Percentiles rank a stretch among this genome's conserved stretches.
Conservation (phyloP, 2,888 invertebrate genomes). For the Lasius fuliginosus region DNA sequence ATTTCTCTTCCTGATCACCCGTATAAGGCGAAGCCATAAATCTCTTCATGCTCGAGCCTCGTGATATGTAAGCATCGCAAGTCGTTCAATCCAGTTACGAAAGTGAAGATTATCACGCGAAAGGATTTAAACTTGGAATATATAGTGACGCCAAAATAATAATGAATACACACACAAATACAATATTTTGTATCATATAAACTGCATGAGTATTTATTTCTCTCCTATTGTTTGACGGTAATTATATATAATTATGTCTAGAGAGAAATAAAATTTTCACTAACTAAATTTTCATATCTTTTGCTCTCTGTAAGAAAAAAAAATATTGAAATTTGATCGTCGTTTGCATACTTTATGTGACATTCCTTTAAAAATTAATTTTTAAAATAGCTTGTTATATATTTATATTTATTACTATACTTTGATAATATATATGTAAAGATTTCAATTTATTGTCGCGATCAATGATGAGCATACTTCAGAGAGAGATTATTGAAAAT, state of each 20-base stretch:
- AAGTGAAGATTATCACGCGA: slow-evolving; percentile 62
- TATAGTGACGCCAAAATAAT: slow-evolving; percentile 26
- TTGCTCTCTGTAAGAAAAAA: background rate
- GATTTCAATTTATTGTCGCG: background rate
- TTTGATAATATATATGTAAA: background rate
- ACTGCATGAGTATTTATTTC: background rate
- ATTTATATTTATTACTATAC: background rate
- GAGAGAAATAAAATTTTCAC: background rate
- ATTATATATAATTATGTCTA: background rate
- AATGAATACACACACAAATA: background rate
- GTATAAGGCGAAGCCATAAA: slow-evolving; percentile 75
- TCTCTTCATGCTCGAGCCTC: slow-evolving; percentile 66
- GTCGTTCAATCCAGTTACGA: slow-evolving; percentile 75
- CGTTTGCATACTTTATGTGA: background rate
- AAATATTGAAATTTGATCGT: background rate
- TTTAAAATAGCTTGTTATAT: background rate
- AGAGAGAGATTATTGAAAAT: background rate
- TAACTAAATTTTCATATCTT: background rate
- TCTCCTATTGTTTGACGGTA: background rate
- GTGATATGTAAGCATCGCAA: slow-evolving; percentile 64
- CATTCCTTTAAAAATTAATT: background rate
- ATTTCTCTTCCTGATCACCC: slow-evolving; percentile 75
- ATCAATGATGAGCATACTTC: background rate
- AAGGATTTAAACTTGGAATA: slow-evolving; percentile 52
- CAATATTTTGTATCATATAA: background rate